These are phyloP conservation scores for Willisornis vidua DNA, from an alignment of 2,113 vertebrate species.

Conservation along the genomic window DNA sequence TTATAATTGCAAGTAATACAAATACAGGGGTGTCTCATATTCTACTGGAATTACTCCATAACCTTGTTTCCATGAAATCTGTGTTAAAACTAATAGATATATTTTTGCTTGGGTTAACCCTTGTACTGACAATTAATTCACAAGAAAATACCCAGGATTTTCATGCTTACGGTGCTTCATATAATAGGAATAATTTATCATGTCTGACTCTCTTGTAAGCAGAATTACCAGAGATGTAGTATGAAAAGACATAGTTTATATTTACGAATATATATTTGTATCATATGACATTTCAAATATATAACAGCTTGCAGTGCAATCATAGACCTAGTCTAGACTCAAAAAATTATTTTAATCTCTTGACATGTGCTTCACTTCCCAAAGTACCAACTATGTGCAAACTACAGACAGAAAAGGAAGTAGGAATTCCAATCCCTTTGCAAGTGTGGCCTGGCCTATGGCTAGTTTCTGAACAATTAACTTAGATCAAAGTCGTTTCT, in stretches of 20 bases:
- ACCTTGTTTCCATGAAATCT: conserved; percentile 40
- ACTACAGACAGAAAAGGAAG: not conserved
- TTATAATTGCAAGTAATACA: conserved; percentile 64
- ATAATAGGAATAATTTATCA: not conserved
- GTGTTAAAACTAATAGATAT: conserved; percentile 52
- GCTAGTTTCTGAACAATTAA: not conserved
- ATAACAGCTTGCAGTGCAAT: not conserved
- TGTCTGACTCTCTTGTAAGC: not conserved
- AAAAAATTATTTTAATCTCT: not conserved
- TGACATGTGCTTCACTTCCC: not conserved
- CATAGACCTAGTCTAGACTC: not conserved
- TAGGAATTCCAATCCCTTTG: not conserved
- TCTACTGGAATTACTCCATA: conserved; percentile 40
- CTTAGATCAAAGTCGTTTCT: not conserved
- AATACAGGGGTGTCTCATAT: conserved; percentile 66
- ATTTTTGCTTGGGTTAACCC: conserved; percentile 53
- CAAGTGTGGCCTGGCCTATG: not conserved
- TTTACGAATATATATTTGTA: not conserved
- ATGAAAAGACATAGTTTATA: not conserved
- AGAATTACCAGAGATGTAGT: not conserved
- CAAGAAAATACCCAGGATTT: conserved; percentile 27
- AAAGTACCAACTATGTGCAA: not conserved
- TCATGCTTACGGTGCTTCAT: not conserved
- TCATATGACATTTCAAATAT: not conserved
- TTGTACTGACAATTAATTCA: conserved; percentile 35